These are phyloP conservation scores for Vireo altiloquus DNA, from an alignment of 2,113 vertebrate genomes.

Conservation along the genomic window DNA sequence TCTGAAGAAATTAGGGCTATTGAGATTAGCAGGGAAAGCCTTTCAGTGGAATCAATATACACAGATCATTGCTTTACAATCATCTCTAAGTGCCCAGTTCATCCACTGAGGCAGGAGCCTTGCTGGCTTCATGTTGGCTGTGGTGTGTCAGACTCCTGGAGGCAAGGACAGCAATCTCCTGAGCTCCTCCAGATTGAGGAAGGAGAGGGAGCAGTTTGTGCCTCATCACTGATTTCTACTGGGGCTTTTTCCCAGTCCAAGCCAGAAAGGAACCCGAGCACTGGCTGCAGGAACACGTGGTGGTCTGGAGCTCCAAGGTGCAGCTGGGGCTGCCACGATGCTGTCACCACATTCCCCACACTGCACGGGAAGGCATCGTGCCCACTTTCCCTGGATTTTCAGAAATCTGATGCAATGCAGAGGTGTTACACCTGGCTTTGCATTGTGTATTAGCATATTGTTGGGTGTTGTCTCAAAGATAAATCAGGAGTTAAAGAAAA, in stretches of 20 bases:
- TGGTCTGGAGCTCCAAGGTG: not conserved
- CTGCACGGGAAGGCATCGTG: accelerated
- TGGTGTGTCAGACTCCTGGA: not conserved
- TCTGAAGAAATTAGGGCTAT: conserved; percentile 42
- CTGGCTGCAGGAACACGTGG: accelerated
- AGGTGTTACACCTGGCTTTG: not conserved
- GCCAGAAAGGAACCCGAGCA: accelerated
- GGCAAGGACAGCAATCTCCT: not conserved
- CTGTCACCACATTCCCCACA: not conserved
- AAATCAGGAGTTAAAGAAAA: not conserved
- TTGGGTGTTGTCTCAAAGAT: not conserved
- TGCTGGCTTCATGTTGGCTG: not conserved
- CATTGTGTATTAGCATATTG: accelerated
- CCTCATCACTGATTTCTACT: not conserved
- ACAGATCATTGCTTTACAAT: not conserved
- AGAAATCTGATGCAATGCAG: not conserved
- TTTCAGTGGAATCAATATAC: conserved; percentile 40
- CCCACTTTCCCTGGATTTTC: not conserved
- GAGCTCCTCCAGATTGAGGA: not conserved
- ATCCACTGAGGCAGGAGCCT: not conserved
- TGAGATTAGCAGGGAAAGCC: conserved; percentile 31
- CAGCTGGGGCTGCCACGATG: not conserved
- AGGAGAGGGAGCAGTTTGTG: not conserved
- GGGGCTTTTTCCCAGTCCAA: not conserved
- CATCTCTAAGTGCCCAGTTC: not conserved